phyloP scores from a whole-genome alignment of 2,797 vertebrate species.

The Siniperca obscura region DNA sequence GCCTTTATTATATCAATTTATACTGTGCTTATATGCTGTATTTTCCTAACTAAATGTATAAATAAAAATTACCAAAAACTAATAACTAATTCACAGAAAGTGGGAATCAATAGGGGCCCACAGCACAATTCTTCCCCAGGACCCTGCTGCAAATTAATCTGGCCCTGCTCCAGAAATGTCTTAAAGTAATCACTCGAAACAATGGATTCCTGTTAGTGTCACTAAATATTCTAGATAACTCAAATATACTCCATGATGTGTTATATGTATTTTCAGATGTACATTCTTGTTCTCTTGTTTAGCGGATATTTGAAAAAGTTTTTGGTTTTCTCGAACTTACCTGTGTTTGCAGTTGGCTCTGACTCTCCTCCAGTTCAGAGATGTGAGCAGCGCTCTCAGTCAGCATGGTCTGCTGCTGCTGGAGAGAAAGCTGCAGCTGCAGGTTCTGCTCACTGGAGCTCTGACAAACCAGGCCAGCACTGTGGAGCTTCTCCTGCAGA shows the following conservation, averaged over 20 bases:
- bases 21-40: no score
- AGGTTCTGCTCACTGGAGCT: slow-evolving; percentile 88
- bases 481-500: slow-evolving; percentile 89
- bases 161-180: no score
- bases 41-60: background rate
- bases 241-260: background rate
- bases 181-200: background rate
- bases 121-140: no score
- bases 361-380: slow-evolving; percentile 93
- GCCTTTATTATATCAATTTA: background rate
- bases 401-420: slow-evolving; percentile 93
- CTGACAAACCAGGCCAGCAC: slow-evolving; percentile 83
- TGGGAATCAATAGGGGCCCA: background rate
- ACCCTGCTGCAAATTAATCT: no score
- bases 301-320: background rate
- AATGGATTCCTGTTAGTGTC: background rate
- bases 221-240: background rate
- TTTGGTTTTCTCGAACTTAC: slow-evolving; percentile 68
- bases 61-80: background rate
- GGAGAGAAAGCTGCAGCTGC: slow-evolving; percentile 89
- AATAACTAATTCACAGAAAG: background rate
- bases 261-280: background rate
- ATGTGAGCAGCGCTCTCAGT: slow-evolving; percentile 89
- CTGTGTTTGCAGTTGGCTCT: slow-evolving; percentile 90
- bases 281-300: background rate